Percentiles rank a stretch among this genome's conserved stretches.
phyloP scores from a whole-genome alignment of 1,140 invertebrate genomes.

The Drosophila dunni region DNA sequence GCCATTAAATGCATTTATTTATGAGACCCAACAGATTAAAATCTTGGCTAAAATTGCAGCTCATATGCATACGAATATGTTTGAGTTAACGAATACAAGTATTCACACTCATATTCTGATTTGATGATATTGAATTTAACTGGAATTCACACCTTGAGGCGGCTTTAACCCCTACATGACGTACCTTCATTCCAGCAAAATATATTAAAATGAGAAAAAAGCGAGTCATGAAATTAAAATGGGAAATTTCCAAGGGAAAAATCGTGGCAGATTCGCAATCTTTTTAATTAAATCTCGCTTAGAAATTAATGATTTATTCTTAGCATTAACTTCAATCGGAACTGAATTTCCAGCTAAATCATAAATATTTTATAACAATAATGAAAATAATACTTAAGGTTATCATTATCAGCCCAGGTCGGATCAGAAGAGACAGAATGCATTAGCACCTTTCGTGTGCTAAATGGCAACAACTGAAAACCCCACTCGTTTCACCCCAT shows the following conservation, averaged over 20 bases:
- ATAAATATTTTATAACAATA: conserved; percentile 58
- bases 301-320: neutral
- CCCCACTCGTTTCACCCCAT: neutral
- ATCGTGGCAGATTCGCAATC: neutral
- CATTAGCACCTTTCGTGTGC: conserved; percentile 58
- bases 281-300: conserved; percentile 1
- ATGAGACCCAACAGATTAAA: conserved; percentile 63
- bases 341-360: conserved; percentile 42
- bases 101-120: conserved; percentile 20
- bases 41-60: conserved; percentile 63
- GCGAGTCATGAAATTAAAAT: neutral
- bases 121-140: conserved; percentile 74
- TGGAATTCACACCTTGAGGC: conserved; percentile 75
- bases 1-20: conserved; percentile 81
- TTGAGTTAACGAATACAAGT: conserved; percentile 7
- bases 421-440: conserved; percentile 60
- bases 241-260: neutral
- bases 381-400: conserved; percentile 35
- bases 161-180: neutral
- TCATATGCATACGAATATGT: conserved; percentile 73
- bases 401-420: conserved; percentile 55
- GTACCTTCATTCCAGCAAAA: neutral
- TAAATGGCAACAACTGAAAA: neutral
- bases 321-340: conserved; percentile 14
- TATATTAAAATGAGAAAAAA: conserved; percentile 5